Evolutionary conservation across 1,140 invertebrate species (phyloP).

Genomic region (Musca domestica): DNA sequence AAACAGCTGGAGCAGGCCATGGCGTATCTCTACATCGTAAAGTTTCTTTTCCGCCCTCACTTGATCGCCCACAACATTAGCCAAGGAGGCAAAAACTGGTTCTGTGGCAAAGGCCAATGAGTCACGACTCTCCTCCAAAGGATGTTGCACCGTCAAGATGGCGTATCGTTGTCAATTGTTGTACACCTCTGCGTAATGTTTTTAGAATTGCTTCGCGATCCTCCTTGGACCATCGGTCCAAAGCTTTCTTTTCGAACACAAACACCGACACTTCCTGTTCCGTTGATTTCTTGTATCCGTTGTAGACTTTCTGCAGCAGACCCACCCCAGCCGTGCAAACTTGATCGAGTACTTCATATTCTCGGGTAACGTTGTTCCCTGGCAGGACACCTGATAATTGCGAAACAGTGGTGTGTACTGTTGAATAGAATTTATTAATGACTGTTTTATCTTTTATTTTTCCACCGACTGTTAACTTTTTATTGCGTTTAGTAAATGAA

Average conservation of each 20-base stretch:
- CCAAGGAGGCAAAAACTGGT: conserved; percentile 86
- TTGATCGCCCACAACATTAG: conserved; percentile 62
- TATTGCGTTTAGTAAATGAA: no score
- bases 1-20: conserved; percentile 89
- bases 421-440: conserved; percentile 83
- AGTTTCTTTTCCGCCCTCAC: conserved; percentile 80
- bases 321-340: conserved; percentile 90
- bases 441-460: conserved; percentile 57
- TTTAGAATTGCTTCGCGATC: conserved; percentile 86
- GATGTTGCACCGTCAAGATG: conserved; percentile 93
- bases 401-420: conserved; percentile 75
- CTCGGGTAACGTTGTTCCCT: conserved; percentile 88
- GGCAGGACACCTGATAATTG: conserved; percentile 86
- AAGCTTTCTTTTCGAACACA: conserved; percentile 88
- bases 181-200: conserved; percentile 77
- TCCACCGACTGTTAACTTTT: no score
- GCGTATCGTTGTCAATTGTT: conserved; percentile 87
- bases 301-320: conserved; percentile 93
- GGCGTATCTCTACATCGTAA: conserved; percentile 90
- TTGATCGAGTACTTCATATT: conserved; percentile 88
- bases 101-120: conserved; percentile 96
- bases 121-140: conserved; percentile 97
- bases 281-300: conserved; percentile 89
- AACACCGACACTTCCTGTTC: conserved; percentile 95
- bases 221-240: conserved; percentile 79